phyloP scores from a whole-genome alignment of 2,888 invertebrate species.

The Orthonychiurus folsomi region DNA sequence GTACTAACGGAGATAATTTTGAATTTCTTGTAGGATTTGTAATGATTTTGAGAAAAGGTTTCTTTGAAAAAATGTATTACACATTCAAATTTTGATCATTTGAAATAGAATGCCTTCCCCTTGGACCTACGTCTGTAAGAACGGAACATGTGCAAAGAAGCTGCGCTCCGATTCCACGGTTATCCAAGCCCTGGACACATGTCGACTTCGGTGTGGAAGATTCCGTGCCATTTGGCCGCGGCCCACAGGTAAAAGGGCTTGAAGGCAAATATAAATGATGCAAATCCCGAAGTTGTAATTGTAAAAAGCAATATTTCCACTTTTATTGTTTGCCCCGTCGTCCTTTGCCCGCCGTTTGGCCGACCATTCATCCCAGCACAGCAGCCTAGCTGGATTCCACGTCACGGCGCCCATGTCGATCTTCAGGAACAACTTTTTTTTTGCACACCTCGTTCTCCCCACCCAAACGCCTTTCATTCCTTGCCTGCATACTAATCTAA shows the following conservation, averaged over 20 bases:
- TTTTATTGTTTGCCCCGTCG: too few relatives aligned
- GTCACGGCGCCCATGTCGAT: too few relatives aligned
- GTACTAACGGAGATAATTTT: too few relatives aligned
- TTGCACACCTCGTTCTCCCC: too few relatives aligned
- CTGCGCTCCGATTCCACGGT: slow-evolving; percentile 39
- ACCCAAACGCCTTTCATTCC: too few relatives aligned
- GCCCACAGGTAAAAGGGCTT: slow-evolving; percentile 51
- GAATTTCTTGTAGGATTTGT: background rate
- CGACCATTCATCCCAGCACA: slow-evolving; percentile 1
- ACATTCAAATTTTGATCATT: background rate
- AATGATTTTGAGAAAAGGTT: background rate
- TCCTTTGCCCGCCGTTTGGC: background rate
- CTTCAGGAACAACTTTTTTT: background rate
- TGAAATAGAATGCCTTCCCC: slow-evolving; percentile 36
- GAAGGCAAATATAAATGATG: too few relatives aligned
- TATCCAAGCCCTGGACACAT: slow-evolving; percentile 50
- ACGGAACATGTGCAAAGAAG: slow-evolving; percentile 40
- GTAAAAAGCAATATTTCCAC: background rate
- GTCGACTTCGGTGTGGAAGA: slow-evolving; percentile 59
- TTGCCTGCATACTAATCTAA: background rate
- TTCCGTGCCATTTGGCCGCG: slow-evolving; percentile 63
- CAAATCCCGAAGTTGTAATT: too few relatives aligned
- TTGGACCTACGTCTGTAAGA: slow-evolving; percentile 40
- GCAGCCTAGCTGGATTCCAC: background rate
- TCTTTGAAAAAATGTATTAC: background rate